phyloP scores from a whole-genome alignment of 2,888 invertebrate species.

The Brachyptera putata region DNA sequence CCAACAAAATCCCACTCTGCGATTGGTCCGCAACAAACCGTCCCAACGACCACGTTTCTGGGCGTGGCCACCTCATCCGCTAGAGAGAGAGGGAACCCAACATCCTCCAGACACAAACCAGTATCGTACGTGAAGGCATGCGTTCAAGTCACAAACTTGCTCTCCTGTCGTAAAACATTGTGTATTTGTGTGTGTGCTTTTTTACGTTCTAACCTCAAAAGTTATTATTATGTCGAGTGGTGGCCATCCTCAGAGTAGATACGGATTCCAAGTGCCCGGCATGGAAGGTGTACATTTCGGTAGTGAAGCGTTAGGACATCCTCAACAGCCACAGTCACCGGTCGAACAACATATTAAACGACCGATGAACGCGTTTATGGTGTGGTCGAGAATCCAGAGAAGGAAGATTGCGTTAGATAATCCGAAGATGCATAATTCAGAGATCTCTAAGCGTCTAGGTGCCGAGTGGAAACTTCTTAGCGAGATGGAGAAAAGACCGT shows the following conservation, averaged over 20 bases:
- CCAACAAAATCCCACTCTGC: background rate
- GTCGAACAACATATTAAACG: constrained; percentile 82
- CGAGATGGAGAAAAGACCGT: constrained; percentile 85
- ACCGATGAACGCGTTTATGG: constrained; percentile 99
- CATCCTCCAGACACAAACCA: background rate
- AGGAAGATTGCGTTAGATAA: constrained; percentile 91
- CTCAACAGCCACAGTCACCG: constrained; percentile 12
- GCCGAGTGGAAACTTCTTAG: constrained; percentile 89
- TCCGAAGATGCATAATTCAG: constrained; percentile 88
- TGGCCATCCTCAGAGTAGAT: constrained; percentile 3
- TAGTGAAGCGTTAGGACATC: constrained; percentile 13
- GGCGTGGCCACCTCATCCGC: background rate
- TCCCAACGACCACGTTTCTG: background rate
- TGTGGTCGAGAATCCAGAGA: constrained; percentile 88
- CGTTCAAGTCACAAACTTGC: background rate
- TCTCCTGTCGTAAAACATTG: background rate
- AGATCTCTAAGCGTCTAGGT: constrained; percentile 86
- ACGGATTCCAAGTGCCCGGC: constrained; percentile 16
- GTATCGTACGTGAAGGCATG: constrained; percentile 16
- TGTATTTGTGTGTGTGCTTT: too few relatives aligned
- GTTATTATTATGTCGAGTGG: constrained; percentile 8
- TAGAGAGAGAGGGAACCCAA: background rate
- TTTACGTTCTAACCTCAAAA: too few relatives aligned
- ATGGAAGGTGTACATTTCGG: constrained; percentile 23
- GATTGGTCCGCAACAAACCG: background rate